These are phyloP conservation scores for Sebastes matsubarae DNA, from an alignment of 2,797 vertebrate species.

Conservation along the genomic window DNA sequence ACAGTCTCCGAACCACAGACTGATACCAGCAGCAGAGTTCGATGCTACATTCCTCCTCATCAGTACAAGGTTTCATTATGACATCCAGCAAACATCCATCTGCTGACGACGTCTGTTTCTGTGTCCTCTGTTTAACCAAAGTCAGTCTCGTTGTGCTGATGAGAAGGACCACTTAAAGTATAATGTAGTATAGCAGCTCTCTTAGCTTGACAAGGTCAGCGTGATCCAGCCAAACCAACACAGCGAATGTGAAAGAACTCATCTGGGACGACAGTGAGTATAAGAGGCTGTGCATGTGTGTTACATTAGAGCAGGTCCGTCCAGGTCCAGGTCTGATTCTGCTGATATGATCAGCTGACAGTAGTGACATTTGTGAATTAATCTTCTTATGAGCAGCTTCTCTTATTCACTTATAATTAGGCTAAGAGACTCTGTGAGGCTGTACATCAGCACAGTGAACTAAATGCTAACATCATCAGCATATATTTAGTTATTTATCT, in stretches of 20 bases:
- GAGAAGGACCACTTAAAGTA: not conserved
- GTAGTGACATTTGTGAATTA: not conserved
- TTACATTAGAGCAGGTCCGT: not conserved
- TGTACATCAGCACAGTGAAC: not conserved
- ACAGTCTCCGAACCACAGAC: not conserved
- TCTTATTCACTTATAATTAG: not conserved
- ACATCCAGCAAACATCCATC: constrained; percentile 16
- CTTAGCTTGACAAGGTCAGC: not conserved
- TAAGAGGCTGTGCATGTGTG: not conserved
- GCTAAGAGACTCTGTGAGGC: not conserved
- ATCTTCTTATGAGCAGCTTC: not conserved
- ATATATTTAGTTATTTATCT: constrained; percentile 12
- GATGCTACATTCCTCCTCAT: constrained; percentile 47
- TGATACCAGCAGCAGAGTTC: constrained; percentile 11
- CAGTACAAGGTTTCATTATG: constrained; percentile 29
- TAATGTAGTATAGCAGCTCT: not conserved
- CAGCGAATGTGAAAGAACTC: not conserved
- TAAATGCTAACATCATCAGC: not conserved
- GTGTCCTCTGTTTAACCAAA: not conserved
- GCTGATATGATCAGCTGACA: constrained; percentile 2
- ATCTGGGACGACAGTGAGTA: not conserved
- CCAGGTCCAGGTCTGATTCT: not conserved
- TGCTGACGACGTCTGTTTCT: constrained; percentile 15
- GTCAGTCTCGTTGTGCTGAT: constrained; percentile 2
- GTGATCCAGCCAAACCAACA: not conserved